Evolutionary conservation across 2,888 invertebrate species (phyloP).

Genomic region (Apeira syringaria): DNA sequence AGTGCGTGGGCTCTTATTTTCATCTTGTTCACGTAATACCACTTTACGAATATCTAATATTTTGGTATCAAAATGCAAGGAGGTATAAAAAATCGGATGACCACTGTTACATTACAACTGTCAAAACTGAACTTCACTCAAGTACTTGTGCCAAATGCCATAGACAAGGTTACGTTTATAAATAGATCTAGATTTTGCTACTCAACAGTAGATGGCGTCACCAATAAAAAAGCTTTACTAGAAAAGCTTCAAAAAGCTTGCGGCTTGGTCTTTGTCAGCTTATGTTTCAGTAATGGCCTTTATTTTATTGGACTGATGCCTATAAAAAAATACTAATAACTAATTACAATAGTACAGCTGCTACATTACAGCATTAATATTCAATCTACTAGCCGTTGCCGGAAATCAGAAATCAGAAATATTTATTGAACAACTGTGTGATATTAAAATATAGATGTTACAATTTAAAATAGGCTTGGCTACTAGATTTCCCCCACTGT

Average conservation of each 20-base stretch:
- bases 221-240: slow-evolving; percentile 4
- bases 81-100: slow-evolving; percentile 79
- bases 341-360: too few species aligned
- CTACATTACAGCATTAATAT: too few species aligned
- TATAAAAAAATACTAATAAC: too few species aligned
- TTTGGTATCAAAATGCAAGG: slow-evolving; percentile 83
- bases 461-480: too few species aligned
- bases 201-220: slow-evolving; percentile 56
- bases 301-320: too few species aligned
- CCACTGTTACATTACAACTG: slow-evolving; percentile 80
- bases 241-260: neutral
- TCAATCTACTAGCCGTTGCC: too few species aligned
- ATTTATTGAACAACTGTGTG: too few species aligned
- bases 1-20: slow-evolving; percentile 80
- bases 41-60: slow-evolving; percentile 81
- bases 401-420: too few species aligned
- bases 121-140: slow-evolving; percentile 81
- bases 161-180: slow-evolving; percentile 74
- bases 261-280: too few species aligned
- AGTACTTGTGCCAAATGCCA: slow-evolving; percentile 70
- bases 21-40: slow-evolving; percentile 83
- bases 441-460: too few species aligned
- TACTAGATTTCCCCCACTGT: too few species aligned
- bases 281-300: neutral
- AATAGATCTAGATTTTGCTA: slow-evolving; percentile 60